Base-by-base conservation (phyloP, 2,888 invertebrate genomes). In the Adelphocoris suturalis region DNA sequence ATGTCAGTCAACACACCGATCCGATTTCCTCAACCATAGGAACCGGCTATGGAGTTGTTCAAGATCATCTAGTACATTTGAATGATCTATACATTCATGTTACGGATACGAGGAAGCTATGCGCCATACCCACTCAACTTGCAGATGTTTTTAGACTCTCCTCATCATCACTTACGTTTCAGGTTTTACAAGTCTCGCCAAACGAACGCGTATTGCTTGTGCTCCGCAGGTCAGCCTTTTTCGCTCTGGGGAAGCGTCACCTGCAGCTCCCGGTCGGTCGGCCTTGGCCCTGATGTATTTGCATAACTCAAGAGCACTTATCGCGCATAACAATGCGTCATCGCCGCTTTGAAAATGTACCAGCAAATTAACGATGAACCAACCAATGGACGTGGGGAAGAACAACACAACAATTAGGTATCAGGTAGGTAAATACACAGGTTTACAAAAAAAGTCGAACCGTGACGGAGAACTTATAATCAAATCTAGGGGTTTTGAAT, bases 281-380 rank as follows among this genome's bases (percentile, higher is more conserved):
- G 9, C 68, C 68, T 68, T 68, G 68, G 27, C 68, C 27, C 19
- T 68, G 68, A 68, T 9, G 68, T 7, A 9, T 68, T 68, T 68
- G 68, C 27, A 68, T 68, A 27, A 68, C 68, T 23, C 61, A n/a
- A n/a, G n/a, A 19, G 61, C 61, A 61, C 61, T 61, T 61, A 19
- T n/a, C 61, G 52, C 16, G 52, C 16, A 37, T 37, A 37, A 37
- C 37, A 37, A 52, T 14, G 2, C 52, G 52, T 52, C 16, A 13
- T 52, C 52, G 14, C 52, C 52, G 13, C 11, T 16, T 3, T 11
- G 52, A 52, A 13, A 13, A 16, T 52, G 52, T 14, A 52, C 16
- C 37, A 37, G 37, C 37, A 37, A 1, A 13, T 52, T 52, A 14
- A 52, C 16, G 16, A 52, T 52, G 52, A 52, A 52, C 52, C 52